Conservation (phyloP, 2,797 vertebrate genomes). For the Argya squamiceps region DNA sequence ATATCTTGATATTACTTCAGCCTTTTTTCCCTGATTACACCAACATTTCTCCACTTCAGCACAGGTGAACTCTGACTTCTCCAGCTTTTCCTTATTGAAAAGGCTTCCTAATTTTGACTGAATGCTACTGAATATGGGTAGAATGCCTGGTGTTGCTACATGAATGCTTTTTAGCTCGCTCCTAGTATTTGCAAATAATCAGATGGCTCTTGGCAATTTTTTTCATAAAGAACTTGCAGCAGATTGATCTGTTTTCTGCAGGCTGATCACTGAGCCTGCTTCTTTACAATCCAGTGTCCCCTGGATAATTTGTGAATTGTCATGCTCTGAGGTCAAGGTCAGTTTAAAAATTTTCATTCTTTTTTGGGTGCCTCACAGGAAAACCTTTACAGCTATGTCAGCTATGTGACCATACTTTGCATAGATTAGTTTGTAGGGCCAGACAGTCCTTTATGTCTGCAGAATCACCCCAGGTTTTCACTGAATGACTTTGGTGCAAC, state of each 20-base stretch:
- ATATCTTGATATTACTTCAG: neutral
- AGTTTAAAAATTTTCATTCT: neutral
- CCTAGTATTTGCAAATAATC: neutral
- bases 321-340: neutral
- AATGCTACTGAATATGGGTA: neutral
- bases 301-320: neutral
- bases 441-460: neutral
- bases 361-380: neutral
- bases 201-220: neutral
- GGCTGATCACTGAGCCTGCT: neutral
- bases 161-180: neutral
- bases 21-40: neutral
- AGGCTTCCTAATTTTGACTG: neutral
- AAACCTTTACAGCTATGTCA: neutral
- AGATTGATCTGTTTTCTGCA: neutral
- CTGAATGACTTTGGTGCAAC: neutral
- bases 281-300: neutral
- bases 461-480: neutral
- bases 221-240: neutral
- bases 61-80: neutral
- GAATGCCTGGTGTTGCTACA: neutral
- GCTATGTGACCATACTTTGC: neutral
- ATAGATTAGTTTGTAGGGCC: neutral
- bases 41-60: neutral
- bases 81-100: neutral